Evolutionary conservation across 2,888 invertebrate species (phyloP).

Genomic region (Loripinus fragilis): DNA sequence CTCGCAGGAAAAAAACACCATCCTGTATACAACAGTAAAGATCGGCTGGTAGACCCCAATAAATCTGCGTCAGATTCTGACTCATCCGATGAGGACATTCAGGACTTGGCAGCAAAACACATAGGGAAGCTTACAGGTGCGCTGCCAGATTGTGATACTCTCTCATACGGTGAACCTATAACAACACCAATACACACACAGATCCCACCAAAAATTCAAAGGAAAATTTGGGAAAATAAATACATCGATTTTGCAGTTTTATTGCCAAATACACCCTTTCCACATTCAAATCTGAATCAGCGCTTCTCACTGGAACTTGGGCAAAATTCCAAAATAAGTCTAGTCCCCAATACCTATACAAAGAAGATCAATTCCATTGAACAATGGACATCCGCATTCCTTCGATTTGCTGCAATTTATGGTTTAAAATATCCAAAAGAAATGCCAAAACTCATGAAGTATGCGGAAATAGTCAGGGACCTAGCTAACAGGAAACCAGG

Average conservation of each 20-base stretch:
- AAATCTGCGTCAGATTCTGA: background rate
- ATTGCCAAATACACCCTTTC: background rate
- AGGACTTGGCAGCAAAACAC: conserved; percentile 2
- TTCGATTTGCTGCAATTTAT: conserved; percentile 8
- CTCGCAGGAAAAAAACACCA: background rate
- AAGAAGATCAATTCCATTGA: background rate
- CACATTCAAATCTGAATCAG: background rate
- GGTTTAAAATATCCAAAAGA: background rate
- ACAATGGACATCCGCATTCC: conserved; percentile 3
- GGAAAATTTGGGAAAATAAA: conserved; percentile 4
- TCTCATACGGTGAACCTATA: background rate
- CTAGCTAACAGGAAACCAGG: background rate
- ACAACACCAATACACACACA: background rate
- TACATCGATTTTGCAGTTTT: background rate
- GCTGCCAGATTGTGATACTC: conserved; percentile 7
- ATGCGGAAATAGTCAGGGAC: background rate
- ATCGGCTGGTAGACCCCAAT: background rate
- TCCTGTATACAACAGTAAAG: background rate
- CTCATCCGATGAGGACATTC: background rate
- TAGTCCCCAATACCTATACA: background rate
- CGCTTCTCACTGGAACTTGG: background rate
- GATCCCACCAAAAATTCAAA: background rate
- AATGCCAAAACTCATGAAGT: conserved; percentile 10
- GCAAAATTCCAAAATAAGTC: background rate
- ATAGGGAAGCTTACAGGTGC: conserved; percentile 8